These are phyloP conservation scores for Gallinago stenura DNA, from an alignment of 2,797 vertebrate genomes.

Conservation along the genomic window DNA sequence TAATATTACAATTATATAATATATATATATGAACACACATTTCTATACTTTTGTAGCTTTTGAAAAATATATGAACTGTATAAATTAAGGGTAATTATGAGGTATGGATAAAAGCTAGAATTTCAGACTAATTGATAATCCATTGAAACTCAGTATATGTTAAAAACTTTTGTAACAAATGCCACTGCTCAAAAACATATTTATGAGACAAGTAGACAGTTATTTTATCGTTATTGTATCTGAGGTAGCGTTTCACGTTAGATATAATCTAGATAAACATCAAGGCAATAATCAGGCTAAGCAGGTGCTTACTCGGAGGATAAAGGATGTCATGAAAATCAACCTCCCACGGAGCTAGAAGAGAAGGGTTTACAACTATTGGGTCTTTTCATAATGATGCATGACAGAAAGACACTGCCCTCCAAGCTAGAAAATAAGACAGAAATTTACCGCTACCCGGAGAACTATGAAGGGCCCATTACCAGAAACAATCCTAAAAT, in stretches of 20 bases:
- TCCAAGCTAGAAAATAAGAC: neutral
- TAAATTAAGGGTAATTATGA: neutral
- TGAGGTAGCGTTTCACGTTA: neutral
- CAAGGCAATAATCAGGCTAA: conserved; percentile 2
- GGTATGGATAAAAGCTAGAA: neutral
- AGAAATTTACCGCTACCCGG: neutral
- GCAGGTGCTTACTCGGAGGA: conserved; percentile 14
- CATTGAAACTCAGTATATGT: neutral
- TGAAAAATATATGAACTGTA: neutral
- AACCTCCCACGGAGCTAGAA: neutral
- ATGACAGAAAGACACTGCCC: neutral
- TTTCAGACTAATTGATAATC: neutral
- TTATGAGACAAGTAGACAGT: neutral
- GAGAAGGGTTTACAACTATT: neutral
- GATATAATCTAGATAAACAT: neutral
- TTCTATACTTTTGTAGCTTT: neutral
- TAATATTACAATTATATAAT: neutral
- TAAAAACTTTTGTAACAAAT: neutral
- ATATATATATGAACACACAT: neutral
- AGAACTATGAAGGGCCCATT: neutral
- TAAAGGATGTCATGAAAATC: conserved; percentile 29
- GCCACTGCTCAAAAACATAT: neutral
- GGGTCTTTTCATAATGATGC: neutral
- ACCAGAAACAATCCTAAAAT: neutral
- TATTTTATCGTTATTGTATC: neutral